phyloP scores from a whole-genome alignment of 2,888 invertebrate species.

The Polyommatus iphigenia region DNA sequence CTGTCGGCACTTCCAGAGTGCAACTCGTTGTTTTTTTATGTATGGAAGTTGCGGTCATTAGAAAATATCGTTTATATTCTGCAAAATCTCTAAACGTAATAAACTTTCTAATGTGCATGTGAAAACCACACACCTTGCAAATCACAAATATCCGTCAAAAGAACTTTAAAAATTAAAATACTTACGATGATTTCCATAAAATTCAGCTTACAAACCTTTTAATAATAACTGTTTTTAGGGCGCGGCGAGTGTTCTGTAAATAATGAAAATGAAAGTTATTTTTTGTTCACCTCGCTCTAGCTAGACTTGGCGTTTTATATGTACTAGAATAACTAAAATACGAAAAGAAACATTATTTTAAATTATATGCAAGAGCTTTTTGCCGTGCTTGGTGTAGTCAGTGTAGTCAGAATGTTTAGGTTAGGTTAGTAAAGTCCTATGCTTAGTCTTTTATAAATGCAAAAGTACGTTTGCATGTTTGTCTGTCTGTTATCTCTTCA shows the following conservation, averaged over 20 bases:
- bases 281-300: conserved; percentile 3
- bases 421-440: too few relatives aligned
- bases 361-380: neutral
- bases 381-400: neutral
- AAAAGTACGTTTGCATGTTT: too few relatives aligned
- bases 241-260: conserved; percentile 17
- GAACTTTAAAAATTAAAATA: neutral
- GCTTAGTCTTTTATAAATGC: too few relatives aligned
- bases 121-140: neutral
- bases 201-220: conserved; percentile 16
- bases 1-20: too few relatives aligned
- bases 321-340: conserved; percentile 16
- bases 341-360: neutral
- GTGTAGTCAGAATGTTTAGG: neutral
- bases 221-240: conserved; percentile 26
- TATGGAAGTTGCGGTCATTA: too few relatives aligned
- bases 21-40: too few relatives aligned
- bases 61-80: too few relatives aligned
- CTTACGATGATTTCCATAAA: neutral
- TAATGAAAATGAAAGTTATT: conserved; percentile 30
- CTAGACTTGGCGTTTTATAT: neutral
- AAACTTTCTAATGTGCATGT: too few relatives aligned
- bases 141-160: neutral
- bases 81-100: too few relatives aligned
- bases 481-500: too few relatives aligned